Evolutionary conservation across 2,113 vertebrate genomes (phyloP).

Genomic region (Megatriorchis doriae): DNA sequence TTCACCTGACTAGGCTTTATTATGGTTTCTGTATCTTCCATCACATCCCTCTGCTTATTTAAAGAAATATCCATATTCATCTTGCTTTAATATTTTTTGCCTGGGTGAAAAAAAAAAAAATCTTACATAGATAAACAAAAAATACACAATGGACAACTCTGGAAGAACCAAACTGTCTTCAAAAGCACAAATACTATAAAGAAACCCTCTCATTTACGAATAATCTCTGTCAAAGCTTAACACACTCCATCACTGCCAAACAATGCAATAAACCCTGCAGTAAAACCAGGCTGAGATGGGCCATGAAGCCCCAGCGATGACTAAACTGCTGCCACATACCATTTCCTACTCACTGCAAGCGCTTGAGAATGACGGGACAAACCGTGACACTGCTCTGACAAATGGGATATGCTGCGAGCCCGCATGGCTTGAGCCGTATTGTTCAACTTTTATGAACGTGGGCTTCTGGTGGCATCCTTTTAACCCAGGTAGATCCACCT

Average conservation of each 20-base stretch:
- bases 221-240: neutral
- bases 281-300: neutral
- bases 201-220: neutral
- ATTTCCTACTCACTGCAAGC: neutral
- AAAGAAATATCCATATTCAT: neutral
- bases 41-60: neutral
- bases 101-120: neutral
- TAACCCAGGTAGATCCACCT: neutral
- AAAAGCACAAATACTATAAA: neutral
- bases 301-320: neutral
- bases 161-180: neutral
- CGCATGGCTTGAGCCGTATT: fast-evolving
- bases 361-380: fast-evolving
- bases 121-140: neutral
- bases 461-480: neutral
- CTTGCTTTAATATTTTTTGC: neutral
- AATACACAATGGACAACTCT: neutral
- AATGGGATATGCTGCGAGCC: neutral
- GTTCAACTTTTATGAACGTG: neutral
- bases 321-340: fast-evolving
- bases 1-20: slow-evolving; percentile 38
- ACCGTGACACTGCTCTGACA: neutral
- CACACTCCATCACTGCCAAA: neutral
- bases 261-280: neutral
- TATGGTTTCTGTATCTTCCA: neutral